Evolutionary conservation across 2,888 invertebrate species (phyloP).

Genomic region (Dione vanillae): DNA sequence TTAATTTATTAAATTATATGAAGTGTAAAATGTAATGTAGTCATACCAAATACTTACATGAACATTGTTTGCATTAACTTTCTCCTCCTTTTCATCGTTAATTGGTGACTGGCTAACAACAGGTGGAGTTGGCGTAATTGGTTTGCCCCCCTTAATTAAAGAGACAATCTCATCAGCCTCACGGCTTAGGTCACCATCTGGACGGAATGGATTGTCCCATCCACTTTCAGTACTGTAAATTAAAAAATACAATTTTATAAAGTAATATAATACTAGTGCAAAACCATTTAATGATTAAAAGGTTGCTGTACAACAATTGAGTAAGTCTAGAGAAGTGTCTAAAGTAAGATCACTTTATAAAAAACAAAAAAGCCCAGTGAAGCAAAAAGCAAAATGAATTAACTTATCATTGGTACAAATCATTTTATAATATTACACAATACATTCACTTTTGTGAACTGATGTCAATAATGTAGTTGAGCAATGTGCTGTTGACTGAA

Average conservation of each 20-base stretch:
- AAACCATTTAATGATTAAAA: too few species aligned
- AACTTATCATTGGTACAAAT: too few species aligned
- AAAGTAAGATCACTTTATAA: too few species aligned
- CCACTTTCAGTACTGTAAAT: constrained; percentile 94
- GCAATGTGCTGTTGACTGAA: neutral
- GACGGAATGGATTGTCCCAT: constrained; percentile 99
- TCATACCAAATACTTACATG: constrained; percentile 59
- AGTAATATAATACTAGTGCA: too few species aligned
- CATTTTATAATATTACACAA: too few species aligned
- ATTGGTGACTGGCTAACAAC: constrained; percentile 83
- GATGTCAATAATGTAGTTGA: neutral
- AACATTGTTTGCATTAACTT: constrained; percentile 70
- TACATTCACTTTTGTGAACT: too few species aligned
- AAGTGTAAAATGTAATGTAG: neutral
- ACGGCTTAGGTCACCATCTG: constrained; percentile 96
- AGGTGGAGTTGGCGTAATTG: constrained; percentile 89
- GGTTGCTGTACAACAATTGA: too few species aligned
- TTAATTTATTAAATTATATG: neutral
- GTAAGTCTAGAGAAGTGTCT: too few species aligned
- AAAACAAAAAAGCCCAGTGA: too few species aligned
- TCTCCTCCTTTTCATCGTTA: constrained; percentile 77
- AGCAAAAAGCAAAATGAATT: too few species aligned
- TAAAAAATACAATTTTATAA: neutral
- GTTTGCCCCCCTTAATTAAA: constrained; percentile 95
- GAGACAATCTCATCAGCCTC: constrained; percentile 98